Conservation (phyloP, 53 echinoderm and acorn worm genomes). For the Actinopyga echinites region DNA sequence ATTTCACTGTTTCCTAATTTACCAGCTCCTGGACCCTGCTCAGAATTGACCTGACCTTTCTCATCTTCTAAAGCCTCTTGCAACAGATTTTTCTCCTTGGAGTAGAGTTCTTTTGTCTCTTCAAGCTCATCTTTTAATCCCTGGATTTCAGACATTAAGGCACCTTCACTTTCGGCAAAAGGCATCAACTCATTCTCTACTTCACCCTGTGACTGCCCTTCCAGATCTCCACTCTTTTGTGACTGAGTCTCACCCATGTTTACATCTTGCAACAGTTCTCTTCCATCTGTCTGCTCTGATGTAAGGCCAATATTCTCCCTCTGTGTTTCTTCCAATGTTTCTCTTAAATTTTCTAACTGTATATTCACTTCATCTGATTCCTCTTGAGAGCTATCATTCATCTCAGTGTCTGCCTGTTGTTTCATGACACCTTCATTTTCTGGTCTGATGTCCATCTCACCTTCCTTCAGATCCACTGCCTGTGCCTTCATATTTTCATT, state of each 20-base stretch:
- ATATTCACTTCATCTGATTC: too few relatives aligned
- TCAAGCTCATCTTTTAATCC: constrained; percentile 54
- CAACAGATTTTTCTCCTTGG: constrained; percentile 66
- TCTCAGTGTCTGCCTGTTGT: neutral
- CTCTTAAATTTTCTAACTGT: too few relatives aligned
- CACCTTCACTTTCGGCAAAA: too few relatives aligned
- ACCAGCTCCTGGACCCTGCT: neutral
- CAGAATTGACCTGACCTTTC: neutral
- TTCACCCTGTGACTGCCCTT: neutral
- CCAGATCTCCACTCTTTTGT: neutral
- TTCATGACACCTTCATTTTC: neutral
- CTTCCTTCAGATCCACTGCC: neutral
- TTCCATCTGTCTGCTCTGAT: neutral
- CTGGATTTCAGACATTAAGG: neutral
- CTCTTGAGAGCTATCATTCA: too few relatives aligned
- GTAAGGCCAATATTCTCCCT: neutral
- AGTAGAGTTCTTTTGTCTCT: constrained; percentile 56
- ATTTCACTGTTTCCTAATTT: constrained; percentile 39
- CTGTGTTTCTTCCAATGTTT: neutral
- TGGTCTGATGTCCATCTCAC: neutral
- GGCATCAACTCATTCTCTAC: too few relatives aligned
- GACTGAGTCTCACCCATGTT: neutral
- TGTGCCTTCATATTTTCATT: neutral
- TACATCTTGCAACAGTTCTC: neutral
- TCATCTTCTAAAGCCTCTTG: constrained; percentile 79